Evolutionary conservation across 92 coral and sea anemone species (phyloP).

Genomic region (Palythoa grandis): DNA sequence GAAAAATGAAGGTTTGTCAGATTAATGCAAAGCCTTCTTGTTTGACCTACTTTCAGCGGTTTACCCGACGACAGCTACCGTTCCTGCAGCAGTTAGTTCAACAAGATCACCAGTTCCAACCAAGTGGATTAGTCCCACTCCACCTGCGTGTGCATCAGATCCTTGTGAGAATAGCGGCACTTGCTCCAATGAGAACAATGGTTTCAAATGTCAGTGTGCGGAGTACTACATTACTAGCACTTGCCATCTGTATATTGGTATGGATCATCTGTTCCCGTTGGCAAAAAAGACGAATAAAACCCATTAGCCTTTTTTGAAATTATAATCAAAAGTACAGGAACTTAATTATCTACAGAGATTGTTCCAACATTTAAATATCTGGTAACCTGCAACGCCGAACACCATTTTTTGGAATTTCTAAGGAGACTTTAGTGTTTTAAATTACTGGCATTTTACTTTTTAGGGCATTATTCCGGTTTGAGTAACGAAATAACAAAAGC

Average conservation of each 20-base stretch:
- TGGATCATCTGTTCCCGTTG: background rate
- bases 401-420: background rate
- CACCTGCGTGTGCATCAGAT: constrained; percentile 10
- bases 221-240: constrained; percentile 2
- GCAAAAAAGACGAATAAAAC: too few species aligned
- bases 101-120: background rate
- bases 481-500: too few species aligned
- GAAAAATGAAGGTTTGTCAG: too few species aligned
- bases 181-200: background rate
- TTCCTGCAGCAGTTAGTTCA: too few species aligned
- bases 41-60: background rate
- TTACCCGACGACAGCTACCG: background rate
- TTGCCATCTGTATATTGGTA: constrained; percentile 14
- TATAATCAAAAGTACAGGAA: too few species aligned
- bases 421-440: background rate
- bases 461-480: too few species aligned
- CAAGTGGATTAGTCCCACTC: background rate
- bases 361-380: too few species aligned
- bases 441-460: background rate
- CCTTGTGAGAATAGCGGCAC: constrained; percentile 23
- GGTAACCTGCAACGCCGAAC: too few species aligned
- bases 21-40: background rate
- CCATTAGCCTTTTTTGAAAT: too few species aligned
- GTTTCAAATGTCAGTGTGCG: constrained; percentile 25
- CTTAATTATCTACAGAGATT: too few species aligned